These are phyloP conservation scores for Eulemur albifrons DNA, from an alignment of 2,797 vertebrate genomes.

Conservation along the genomic window DNA sequence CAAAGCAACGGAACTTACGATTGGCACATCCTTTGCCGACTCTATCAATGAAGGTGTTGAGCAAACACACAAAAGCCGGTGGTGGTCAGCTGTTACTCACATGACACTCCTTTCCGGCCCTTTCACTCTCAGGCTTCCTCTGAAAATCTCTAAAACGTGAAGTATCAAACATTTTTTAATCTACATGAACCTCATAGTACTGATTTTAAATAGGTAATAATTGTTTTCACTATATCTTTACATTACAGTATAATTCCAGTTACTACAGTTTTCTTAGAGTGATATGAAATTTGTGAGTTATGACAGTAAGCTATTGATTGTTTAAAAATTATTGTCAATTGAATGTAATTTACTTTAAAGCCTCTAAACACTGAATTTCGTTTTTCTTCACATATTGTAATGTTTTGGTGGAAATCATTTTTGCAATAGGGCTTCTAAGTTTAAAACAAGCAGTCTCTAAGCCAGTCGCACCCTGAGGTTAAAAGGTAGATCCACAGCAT, in stretches of 20 bases:
- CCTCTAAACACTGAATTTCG: background rate
- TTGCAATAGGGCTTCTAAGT: background rate
- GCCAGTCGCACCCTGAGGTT: background rate
- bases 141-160: background rate
- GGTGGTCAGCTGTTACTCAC: background rate
- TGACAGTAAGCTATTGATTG: background rate
- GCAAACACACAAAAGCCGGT: background rate
- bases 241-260: background rate
- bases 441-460: background rate
- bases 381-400: background rate
- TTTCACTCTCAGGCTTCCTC: background rate
- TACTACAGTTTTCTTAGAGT: background rate
- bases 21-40: background rate
- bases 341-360: slow-evolving; percentile 14
- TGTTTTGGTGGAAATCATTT: background rate
- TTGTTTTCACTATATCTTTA: background rate
- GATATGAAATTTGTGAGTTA: background rate
- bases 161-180: background rate
- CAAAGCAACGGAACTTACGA: background rate
- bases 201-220: background rate
- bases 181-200: background rate
- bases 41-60: background rate
- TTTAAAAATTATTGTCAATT: background rate
- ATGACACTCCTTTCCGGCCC: background rate
- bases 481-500: background rate